Evolutionary conservation across 2,113 vertebrate species (phyloP), one percentile per base, ranked within the genome.

Genomic region (Pedetes capensis): DNA sequence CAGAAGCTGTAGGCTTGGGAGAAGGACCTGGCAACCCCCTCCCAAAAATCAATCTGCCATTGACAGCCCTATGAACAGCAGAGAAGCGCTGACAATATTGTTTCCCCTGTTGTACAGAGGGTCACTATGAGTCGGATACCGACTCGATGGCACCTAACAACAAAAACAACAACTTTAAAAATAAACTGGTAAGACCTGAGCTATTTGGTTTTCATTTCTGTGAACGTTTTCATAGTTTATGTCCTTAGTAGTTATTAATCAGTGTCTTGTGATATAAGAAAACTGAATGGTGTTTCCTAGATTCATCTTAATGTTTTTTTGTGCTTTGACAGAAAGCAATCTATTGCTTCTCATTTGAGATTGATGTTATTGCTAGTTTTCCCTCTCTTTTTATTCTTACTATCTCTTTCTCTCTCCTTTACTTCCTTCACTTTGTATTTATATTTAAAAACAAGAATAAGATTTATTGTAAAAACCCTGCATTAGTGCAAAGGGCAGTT

Each of bases 161-260:
- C n/a, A n/a, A n/a, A n/a, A n/a, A n/a, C n/a, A n/a, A n/a, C n/a
- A n/a, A n/a, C 9, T 87, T 85, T 72, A 64, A 88, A 75, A 75
- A 75, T 79, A 76, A 57, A 51, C 16, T 29, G 29, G 4, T 39
- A 87, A 49, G 32, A 71, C 87, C 55, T 95, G 61, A 86, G 39
- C 34, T 79, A n/a, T 63, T 82, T 87, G 49, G 44, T 82, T 91
- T 95, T 92, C 25, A 44, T 93, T 93, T 76, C 68, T 49, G 72
- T 89, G 49, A 87, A 8, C 42, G 68, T 89, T 92, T 89, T 75
- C 63, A 12, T 88, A 44, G 42, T 72, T 61, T 53, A 18, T 2
- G 53, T 95, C 34, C 25, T 72, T 68, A 69, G 42, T 59, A 68
- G 11, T 89, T 89, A 27, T 64, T 93, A 86, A 82, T 89, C 78